Base-by-base conservation (phyloP, 1,140 invertebrate species). In the Asobara japonica region DNA sequence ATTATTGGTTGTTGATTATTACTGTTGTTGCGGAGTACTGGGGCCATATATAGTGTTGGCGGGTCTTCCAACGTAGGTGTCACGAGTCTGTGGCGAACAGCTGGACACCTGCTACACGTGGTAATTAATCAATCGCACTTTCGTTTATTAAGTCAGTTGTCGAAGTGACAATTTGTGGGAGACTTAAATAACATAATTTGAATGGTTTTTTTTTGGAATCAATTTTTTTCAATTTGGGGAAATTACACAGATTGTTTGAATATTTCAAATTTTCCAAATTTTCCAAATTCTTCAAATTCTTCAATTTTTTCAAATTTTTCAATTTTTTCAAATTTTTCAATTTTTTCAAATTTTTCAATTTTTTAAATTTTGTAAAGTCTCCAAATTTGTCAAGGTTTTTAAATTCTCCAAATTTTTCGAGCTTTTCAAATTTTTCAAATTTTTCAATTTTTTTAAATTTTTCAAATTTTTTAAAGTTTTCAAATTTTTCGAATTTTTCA, bases 41-140 rank as follows among this genome's bases (percentile, higher is more conserved):
- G 73, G 30, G 51, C 80, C 82, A 82, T 83, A 82, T 83, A 82
- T 80, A 80, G 79, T 66, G 74, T 77, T 78, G 77, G 74, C 65
- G 69, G 45, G 69, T 64, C n/a, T 33, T 38, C 73, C 22, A 16
- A 66, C 38, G 65, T 73, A 68, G 72, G 62, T 70, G 48, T 70
- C 31, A 10, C 45, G 18, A 45, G 68, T 74, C 33, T 65, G 45
- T 29, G 36, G 48, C 41, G 62, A 56, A 56, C 48, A 60, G 16
- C n/a, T 41, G 31, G 71, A 29, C 68, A 74, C 69, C 65, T 71
- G 73, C 62, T 13, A 31, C 31, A n/a, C 20, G 36, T 48, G 0
- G 41, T 45, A 27, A 18, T 48, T 33, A 8, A 22, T 69, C 10
- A 56, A 69, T 45, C n/a, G 8, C 8, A n/a, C 16, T 45, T 6